A percentile compares a stretch with the other conserved stretches of the same genome.
These are phyloP conservation scores for Parapsyche elsis DNA, from an alignment of 1,140 invertebrate species.

Conservation along the genomic window DNA sequence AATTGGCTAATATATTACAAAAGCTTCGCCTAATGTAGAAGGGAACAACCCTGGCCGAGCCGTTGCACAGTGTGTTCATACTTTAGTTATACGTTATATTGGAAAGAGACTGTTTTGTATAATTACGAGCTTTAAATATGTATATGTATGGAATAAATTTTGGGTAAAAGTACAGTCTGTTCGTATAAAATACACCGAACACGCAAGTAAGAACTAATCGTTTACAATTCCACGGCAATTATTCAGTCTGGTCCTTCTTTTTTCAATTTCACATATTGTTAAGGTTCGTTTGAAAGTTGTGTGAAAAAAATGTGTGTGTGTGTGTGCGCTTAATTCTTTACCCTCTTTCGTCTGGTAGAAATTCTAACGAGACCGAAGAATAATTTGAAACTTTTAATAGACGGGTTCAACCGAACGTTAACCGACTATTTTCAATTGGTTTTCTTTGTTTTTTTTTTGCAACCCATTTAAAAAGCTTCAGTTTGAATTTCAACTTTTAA, in stretches of 20 bases:
- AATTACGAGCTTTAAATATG: not conserved
- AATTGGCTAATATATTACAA: conserved; percentile 51
- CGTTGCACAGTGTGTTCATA: not conserved
- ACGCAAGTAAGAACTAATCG: not conserved
- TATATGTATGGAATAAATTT: not conserved
- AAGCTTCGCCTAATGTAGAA: conserved; percentile 14
- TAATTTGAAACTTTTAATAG: not conserved
- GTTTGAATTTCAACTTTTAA: no score
- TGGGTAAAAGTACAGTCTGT: not conserved
- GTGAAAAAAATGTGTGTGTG: not conserved
- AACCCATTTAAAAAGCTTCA: no score
- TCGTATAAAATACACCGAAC: not conserved
- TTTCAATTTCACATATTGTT: not conserved
- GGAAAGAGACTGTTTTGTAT: not conserved
- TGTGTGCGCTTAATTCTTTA: no score
- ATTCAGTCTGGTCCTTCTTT: not conserved
- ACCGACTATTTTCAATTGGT: not conserved
- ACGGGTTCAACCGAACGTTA: not conserved
- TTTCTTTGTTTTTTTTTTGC: no score
- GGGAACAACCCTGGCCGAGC: not conserved
- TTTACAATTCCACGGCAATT: not conserved
- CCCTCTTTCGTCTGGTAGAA: no score
- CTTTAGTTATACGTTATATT: not conserved
- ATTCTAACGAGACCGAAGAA: not conserved
- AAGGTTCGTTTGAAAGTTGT: not conserved